Evolutionary conservation across 2,797 vertebrate genomes (phyloP).

Genomic region (Paratrypauchen microcephalus): DNA sequence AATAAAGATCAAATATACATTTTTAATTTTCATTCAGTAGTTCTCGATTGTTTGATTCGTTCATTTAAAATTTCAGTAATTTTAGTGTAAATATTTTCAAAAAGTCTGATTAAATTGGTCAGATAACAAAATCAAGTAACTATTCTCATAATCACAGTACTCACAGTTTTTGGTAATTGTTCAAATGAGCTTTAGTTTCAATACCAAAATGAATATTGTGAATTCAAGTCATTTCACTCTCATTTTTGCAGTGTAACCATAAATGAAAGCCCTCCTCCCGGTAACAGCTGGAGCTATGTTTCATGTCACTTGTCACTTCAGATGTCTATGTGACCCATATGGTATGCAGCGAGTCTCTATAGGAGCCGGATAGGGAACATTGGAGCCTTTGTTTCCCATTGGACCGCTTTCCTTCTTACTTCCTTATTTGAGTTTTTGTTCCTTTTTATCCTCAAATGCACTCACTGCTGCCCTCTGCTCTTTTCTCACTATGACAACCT

Average conservation of each 20-base stretch:
- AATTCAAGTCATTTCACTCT: background rate
- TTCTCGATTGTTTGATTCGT: background rate
- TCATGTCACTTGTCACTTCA: slow-evolving; percentile 30
- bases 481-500: slow-evolving; percentile 15
- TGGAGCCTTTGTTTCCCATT: slow-evolving; percentile 39
- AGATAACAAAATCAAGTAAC: too few species aligned
- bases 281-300: slow-evolving; percentile 30
- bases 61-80: background rate
- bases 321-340: background rate
- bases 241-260: background rate
- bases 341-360: slow-evolving; percentile 24
- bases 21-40: background rate
- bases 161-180: background rate
- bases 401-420: slow-evolving; percentile 54
- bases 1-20: background rate
- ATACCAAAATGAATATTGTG: background rate
- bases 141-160: too few species aligned
- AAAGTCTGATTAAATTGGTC: too few species aligned
- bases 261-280: too few species aligned
- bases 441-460: slow-evolving; percentile 56
- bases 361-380: slow-evolving; percentile 30
- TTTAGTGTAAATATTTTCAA: too few species aligned
- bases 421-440: slow-evolving; percentile 48
- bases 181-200: background rate
- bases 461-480: slow-evolving; percentile 49